Evolutionary conservation across 2,113 vertebrate genomes (phyloP), one percentile per base, ranked within the genome.

Genomic region (Chamaetylas fuelleborni): DNA sequence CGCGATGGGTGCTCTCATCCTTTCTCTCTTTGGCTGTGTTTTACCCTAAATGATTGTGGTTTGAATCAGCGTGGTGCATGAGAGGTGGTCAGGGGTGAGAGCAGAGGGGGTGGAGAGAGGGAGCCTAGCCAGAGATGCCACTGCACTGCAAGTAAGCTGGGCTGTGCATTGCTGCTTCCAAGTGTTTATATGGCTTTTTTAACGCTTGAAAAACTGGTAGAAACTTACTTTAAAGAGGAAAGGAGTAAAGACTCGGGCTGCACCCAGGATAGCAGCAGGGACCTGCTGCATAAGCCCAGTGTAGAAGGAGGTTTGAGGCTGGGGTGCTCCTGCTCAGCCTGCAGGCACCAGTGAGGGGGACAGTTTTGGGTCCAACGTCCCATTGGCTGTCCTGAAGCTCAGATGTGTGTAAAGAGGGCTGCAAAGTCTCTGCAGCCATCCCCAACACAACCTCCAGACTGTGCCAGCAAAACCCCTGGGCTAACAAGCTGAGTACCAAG

Each of bases 81-180:
- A 86, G 10, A 15, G 14, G 22, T 29, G 51, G 12, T 19, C 24
- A 15, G 33, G 22, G 38, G 7, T 8, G 19, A 76, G n/a, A 74
- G 40, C 1, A 0, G 7, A 29, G 6, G 2, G 5, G 2, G 2
- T 19, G 17, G 15, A 26, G 20, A 6, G 7, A 28, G 8, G 20
- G 18, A 62, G 7, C 1, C 0, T 18, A 64, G 48, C 6, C 47
- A 47, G 56, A 42, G 33, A 19, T 33, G 57, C 17, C 4, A 14
- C 28, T 8, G 31, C 70, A 22, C 16, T 9, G 7, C n/a, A 3
- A 26, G 26, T 53, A 22, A 79, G 36, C n/a, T 15, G 13, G 53
- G 48, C 67, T 86, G 34, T 13, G 26, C 43, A 38, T n/a, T 45
- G 34, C 36, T 54, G 47, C 40, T 38, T 88, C 66, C 29, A 19